A percentile compares a stretch with the other conserved stretches of the same genome.
Evolutionary conservation across 1,140 invertebrate species (phyloP).

Genomic region (Coelopa frigida): DNA sequence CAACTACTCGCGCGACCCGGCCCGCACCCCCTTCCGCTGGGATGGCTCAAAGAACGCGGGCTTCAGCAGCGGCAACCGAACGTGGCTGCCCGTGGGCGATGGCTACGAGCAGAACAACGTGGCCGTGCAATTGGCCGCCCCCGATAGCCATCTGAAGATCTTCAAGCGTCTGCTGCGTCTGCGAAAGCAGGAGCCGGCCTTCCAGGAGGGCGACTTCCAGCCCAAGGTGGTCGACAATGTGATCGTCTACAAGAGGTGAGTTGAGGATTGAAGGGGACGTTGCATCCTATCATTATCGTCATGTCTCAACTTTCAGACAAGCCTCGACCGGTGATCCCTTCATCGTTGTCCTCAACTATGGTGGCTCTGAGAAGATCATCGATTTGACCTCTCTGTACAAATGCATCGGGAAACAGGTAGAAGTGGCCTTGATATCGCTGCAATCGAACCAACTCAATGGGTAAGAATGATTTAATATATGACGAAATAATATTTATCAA

Average conservation of each 20-base stretch:
- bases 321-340: constrained; percentile 1
- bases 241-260: constrained; percentile 37
- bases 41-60: constrained; percentile 46
- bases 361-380: neutral
- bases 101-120: constrained; percentile 49
- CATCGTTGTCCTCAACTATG: constrained; percentile 11
- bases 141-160: constrained; percentile 19
- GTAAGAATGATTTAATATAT: constrained; percentile 20
- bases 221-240: constrained; percentile 7
- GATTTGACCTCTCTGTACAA: neutral
- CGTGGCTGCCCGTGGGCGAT: constrained; percentile 59
- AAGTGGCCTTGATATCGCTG: constrained; percentile 46
- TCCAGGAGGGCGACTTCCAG: constrained; percentile 5
- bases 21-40: constrained; percentile 60
- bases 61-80: constrained; percentile 52
- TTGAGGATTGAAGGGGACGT: no score
- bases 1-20: constrained; percentile 47
- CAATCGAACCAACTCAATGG: constrained; percentile 44
- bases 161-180: constrained; percentile 15
- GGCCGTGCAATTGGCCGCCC: constrained; percentile 26
- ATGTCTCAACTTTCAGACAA: neutral
- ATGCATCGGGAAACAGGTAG: constrained; percentile 47
- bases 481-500: neutral
- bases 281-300: neutral
- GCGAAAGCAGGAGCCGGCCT: constrained; percentile 15